A percentile compares a stretch with the other conserved stretches of the same genome.
Evolutionary conservation across 2,797 vertebrate species (phyloP).

Genomic region (Notolabrus celidotus): DNA sequence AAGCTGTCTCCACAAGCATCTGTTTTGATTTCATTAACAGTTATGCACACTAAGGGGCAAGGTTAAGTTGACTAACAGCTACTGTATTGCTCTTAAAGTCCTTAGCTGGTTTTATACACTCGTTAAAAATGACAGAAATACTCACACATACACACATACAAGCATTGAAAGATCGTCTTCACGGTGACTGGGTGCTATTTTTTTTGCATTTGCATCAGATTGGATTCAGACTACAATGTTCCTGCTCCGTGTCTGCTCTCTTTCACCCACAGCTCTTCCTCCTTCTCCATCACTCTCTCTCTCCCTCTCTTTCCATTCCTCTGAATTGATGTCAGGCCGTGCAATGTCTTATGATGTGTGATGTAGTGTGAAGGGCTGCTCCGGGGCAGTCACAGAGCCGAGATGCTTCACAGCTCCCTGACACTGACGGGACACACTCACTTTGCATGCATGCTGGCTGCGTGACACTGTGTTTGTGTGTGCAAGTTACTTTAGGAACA

Average conservation of each 20-base stretch:
- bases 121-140: no score
- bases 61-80: no score
- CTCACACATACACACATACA: not conserved
- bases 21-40: no score
- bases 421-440: constrained; percentile 17
- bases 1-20: no score
- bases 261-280: not conserved
- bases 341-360: constrained; percentile 38
- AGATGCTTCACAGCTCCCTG: constrained; percentile 20
- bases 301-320: not conserved
- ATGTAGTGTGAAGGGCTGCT: constrained; percentile 43
- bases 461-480: constrained; percentile 3
- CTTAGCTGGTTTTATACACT: no score
- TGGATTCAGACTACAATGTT: not conserved
- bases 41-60: no score
- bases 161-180: no score
- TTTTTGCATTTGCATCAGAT: constrained; percentile 1
- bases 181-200: not conserved
- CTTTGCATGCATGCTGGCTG: constrained; percentile 1
- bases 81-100: no score
- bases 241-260: not conserved
- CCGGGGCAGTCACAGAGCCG: constrained; percentile 37
- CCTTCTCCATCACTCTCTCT: not conserved
- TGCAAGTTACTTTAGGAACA: not conserved
- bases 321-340: constrained; percentile 35